Evolutionary conservation across 2,113 vertebrate species (phyloP), one percentile per base, ranked within the genome.

Genomic region (Lophotis ruficrista): DNA sequence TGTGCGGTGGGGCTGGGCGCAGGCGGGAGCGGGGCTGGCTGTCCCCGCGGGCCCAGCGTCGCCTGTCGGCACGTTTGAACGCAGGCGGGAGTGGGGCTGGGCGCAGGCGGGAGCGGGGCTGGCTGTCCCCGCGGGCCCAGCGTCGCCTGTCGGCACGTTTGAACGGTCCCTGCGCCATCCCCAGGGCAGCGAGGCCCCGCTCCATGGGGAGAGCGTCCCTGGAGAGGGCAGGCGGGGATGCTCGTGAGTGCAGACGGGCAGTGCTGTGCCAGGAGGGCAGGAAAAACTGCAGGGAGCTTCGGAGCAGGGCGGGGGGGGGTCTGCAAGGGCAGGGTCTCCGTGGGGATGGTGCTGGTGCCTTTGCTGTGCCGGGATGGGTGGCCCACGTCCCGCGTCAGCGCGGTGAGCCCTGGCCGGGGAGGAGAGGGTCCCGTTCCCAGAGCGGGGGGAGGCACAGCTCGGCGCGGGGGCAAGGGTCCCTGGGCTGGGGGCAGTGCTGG

Each of bases 121-220:
- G 0, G 64, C 47, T 35, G 21, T 3, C 60, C 31, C 48, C 2
- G 1, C 13, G 38, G 33, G 31, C 43, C 20, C 30, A 12, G 47
- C 2, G 1, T 47, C 3, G 0, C 8, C 54, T 54, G 25, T 25
- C 0, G n/a, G n/a, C n/a, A n/a, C 2, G 1, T 17, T 14, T 33
- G 65, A 23, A 37, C 61, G 20, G 41, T 37, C 37, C 50, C 45
- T 54, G 37, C 54, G 70, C 48, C 12, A 7, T 13, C 24, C 18
- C 20, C 4, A 11, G 60, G 18, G 22, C 15, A 35, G 80, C 57
- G 58, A 19, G n/a, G 13, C 9, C 22, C 33, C 3, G 7, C 25
- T 64, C 30, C 5, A 0, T 7, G 28, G 43, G 0, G 0, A 14
- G 41, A 64, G 43, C 56, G n/a, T 69, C 81, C 22, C 25, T 35